Percentiles rank a stretch among this genome's conserved stretches.
phyloP scores from a whole-genome alignment of 2,888 invertebrate species.

The Baccha elongata region DNA sequence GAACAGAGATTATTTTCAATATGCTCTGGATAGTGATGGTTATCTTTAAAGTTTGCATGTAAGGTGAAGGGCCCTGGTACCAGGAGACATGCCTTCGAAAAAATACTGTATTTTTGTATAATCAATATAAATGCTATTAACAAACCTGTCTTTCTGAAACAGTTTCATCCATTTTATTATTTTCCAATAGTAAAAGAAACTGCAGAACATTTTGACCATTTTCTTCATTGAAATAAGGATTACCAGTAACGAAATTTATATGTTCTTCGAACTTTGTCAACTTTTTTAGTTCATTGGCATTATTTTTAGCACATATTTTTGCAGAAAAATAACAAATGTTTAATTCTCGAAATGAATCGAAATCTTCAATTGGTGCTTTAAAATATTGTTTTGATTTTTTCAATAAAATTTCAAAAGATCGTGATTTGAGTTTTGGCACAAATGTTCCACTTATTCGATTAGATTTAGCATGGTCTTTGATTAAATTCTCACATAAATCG shows the following conservation, averaged over 20 bases:
- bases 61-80: constrained; percentile 77
- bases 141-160: constrained; percentile 10
- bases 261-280: constrained; percentile 75
- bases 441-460: constrained; percentile 69
- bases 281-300: constrained; percentile 71
- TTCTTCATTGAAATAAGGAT: constrained; percentile 75
- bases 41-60: constrained; percentile 74
- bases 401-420: constrained; percentile 76
- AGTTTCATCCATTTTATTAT: constrained; percentile 62
- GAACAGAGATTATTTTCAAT: constrained; percentile 61
- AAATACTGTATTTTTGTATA: neutral
- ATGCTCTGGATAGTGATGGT: constrained; percentile 73
- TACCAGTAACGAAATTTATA: constrained; percentile 72
- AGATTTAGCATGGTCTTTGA: constrained; percentile 56
- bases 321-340: constrained; percentile 76
- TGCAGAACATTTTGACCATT: constrained; percentile 75
- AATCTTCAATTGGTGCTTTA: constrained; percentile 66
- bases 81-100: constrained; percentile 62
- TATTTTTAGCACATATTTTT: constrained; percentile 75
- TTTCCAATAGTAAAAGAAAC: constrained; percentile 75
- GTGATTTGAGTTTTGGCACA: constrained; percentile 75
- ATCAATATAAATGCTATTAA: neutral
- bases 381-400: constrained; percentile 75
- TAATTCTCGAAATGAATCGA: constrained; percentile 76
- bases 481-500: constrained; percentile 75